Conservation (phyloP, 2,113 vertebrate species). For the Stigmatopora nigra region DNA sequence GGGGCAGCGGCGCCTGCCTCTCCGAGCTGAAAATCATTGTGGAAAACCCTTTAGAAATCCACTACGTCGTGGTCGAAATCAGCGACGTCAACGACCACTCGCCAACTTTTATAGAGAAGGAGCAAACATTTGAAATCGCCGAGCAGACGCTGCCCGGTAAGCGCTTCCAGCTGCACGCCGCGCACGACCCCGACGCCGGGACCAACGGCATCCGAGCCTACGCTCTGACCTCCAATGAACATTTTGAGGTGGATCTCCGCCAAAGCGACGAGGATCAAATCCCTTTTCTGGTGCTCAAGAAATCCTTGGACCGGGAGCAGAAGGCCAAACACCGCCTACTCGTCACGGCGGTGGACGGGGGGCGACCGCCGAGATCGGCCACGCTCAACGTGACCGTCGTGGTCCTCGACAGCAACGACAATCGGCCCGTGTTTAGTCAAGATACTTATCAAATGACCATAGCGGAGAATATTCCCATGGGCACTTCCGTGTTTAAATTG, state of each 20-base stretch:
- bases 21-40: constrained; percentile 53
- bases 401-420: constrained; percentile 60
- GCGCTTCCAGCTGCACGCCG: constrained; percentile 53
- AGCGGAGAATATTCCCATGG: constrained; percentile 30
- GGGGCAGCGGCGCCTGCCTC: constrained; percentile 32
- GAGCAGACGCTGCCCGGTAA: constrained; percentile 45
- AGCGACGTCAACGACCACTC: constrained; percentile 60
- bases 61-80: constrained; percentile 55
- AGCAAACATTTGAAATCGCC: constrained; percentile 43
- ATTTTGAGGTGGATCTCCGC: constrained; percentile 47
- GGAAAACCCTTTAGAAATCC: constrained; percentile 61
- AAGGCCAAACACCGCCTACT: constrained; percentile 13
- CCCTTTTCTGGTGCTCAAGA: constrained; percentile 48
- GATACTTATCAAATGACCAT: constrained; percentile 34
- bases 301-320: constrained; percentile 50
- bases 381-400: constrained; percentile 42
- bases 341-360: constrained; percentile 53
- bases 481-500: constrained; percentile 18
- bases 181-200: constrained; percentile 55
- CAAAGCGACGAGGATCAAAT: constrained; percentile 39
- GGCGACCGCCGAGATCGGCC: constrained; percentile 41
- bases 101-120: constrained; percentile 37
- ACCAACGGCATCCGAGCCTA: constrained; percentile 50
- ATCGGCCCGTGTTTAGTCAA: constrained; percentile 46
- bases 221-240: constrained; percentile 42